Evolutionary conservation across 2,113 vertebrate species (phyloP).

Genomic region (Grammomys surdaster): DNA sequence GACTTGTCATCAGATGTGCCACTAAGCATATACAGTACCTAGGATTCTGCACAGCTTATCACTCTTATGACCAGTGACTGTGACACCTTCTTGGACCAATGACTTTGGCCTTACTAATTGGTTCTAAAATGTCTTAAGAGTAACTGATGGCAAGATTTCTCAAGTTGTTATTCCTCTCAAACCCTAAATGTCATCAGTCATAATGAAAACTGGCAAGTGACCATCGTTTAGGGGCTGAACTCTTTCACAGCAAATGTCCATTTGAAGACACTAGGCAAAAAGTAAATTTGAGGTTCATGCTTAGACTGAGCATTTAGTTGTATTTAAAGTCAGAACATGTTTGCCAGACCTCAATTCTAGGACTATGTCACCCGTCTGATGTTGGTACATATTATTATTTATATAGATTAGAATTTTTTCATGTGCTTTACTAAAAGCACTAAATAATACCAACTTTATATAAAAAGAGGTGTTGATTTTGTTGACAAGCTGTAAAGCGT

Average conservation of each 20-base stretch:
- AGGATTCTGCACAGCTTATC: fast-evolving
- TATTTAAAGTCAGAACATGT: background rate
- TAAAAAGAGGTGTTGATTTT: background rate
- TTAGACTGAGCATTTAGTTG: background rate
- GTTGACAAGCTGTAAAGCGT: background rate
- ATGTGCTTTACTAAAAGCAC: background rate
- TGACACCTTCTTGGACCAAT: background rate
- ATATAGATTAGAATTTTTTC: too few relatives aligned
- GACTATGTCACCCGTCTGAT: background rate
- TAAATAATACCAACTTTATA: background rate
- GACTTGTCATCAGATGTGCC: background rate
- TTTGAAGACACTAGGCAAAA: background rate
- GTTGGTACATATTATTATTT: background rate
- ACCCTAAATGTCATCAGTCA: background rate
- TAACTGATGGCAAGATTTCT: background rate
- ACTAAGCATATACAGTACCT: background rate
- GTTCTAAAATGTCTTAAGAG: background rate
- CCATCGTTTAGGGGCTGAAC: background rate
- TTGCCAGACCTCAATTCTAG: background rate
- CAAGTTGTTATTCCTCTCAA: background rate
- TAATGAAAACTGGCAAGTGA: background rate
- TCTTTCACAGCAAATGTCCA: background rate
- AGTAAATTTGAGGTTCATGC: background rate
- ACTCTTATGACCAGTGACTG: background rate
- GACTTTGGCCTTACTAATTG: background rate